Conservation (phyloP, 23 tunicate species). For the Botrylloides violaceus region DNA sequence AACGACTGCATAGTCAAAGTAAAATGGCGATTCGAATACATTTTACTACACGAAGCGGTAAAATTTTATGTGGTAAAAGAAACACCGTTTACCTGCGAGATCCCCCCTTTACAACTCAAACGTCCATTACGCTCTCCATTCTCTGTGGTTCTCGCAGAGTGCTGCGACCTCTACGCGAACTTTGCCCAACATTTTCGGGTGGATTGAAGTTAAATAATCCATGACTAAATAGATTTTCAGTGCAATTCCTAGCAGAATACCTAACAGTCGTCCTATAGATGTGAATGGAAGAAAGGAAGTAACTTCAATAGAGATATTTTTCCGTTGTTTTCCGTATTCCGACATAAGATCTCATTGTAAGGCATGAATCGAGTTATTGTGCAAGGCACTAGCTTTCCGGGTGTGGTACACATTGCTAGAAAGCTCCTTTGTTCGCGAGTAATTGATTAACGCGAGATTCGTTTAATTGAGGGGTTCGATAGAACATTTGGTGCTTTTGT, state of each 20-base stretch:
- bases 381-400: conserved; percentile 2
- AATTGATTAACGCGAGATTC: conserved; percentile 8
- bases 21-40: background rate
- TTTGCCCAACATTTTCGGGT: background rate
- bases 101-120: no score
- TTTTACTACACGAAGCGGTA: background rate
- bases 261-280: background rate
- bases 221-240: background rate
- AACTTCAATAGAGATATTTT: background rate
- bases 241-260: background rate
- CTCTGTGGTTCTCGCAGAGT: no score
- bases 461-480: conserved; percentile 20
- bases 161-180: background rate
- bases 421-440: conserved; percentile 13
- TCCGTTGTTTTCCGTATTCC: background rate
- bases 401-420: conserved; percentile 14
- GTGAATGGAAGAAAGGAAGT: background rate
- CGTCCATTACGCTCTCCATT: no score
- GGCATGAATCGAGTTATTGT: background rate
- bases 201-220: background rate
- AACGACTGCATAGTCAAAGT: background rate
- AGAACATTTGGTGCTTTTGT: background rate
- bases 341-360: background rate
- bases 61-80: background rate
- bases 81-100: no score